Conservation (phyloP, 1,140 invertebrate genomes). For the Pantala flavescens region DNA sequence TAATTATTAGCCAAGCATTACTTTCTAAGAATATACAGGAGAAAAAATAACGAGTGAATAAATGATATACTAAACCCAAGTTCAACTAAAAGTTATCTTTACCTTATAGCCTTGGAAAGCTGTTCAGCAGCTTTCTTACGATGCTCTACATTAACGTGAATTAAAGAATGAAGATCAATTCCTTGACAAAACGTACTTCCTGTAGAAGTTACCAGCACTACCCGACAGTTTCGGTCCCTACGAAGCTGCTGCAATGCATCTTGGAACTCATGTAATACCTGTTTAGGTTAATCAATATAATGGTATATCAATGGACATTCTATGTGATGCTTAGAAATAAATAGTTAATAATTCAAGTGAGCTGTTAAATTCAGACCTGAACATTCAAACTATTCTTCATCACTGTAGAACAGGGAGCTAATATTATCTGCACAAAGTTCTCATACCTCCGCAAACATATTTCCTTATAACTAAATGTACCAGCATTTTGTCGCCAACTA, state of each 20-base stretch:
- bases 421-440: conserved; percentile 51
- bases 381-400: conserved; percentile 46
- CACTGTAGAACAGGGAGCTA: conserved; percentile 45
- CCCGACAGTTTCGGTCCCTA: conserved; percentile 48
- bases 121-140: conserved; percentile 44
- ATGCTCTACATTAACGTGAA: conserved; percentile 41
- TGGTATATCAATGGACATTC: conserved; percentile 12
- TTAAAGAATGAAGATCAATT: conserved; percentile 51
- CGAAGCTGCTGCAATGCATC: conserved; percentile 45
- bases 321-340: conserved; percentile 1
- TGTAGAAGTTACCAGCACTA: conserved; percentile 51
- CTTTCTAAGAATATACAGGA: too few species aligned
- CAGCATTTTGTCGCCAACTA: conserved; percentile 31
- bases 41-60: too few species aligned
- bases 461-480: conserved; percentile 42
- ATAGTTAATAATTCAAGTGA: background rate
- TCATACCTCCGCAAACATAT: conserved; percentile 48
- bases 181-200: conserved; percentile 58
- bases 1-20: too few species aligned
- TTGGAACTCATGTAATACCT: conserved; percentile 45
- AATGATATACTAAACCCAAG: too few species aligned
- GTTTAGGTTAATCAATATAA: conserved; percentile 22
- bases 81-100: conserved; percentile 24
- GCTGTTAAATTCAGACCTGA: conserved; percentile 35
- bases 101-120: conserved; percentile 50